A percentile compares a stretch with the other conserved stretches of the same genome.
Evolutionary conservation across 1,140 invertebrate species (phyloP).

Genomic region (Aphis craccivora): DNA sequence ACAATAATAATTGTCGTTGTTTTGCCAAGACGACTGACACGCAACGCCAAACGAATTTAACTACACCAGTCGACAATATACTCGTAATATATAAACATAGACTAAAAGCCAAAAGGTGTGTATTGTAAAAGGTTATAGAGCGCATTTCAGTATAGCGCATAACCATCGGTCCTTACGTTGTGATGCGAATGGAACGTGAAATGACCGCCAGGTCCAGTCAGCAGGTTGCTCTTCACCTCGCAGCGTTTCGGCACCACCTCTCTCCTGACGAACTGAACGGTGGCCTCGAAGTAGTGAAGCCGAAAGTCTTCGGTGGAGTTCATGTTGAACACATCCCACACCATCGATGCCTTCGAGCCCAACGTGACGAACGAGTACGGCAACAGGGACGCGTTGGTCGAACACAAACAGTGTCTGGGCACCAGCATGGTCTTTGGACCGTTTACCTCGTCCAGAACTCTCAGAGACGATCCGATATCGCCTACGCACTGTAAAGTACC

Average conservation of each 20-base stretch:
- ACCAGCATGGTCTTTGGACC: constrained; percentile 73
- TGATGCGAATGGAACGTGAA: constrained; percentile 71
- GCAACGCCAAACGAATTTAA: background rate
- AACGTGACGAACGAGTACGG: constrained; percentile 81
- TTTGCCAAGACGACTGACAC: no score
- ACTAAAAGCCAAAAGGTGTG: no score
- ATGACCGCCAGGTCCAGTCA: constrained; percentile 79
- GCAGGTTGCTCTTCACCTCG: constrained; percentile 66
- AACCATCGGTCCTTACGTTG: constrained; percentile 62
- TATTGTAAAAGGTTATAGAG: background rate
- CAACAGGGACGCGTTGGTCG: constrained; percentile 66
- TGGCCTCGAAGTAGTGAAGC: constrained; percentile 83
- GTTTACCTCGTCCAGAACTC: constrained; percentile 74
- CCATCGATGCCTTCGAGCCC: constrained; percentile 79
- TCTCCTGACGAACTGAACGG: constrained; percentile 80
- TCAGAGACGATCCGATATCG: constrained; percentile 66
- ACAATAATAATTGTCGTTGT: background rate
- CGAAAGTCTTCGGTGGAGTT: constrained; percentile 82
- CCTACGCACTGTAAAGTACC: constrained; percentile 76
- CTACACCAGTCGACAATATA: background rate
- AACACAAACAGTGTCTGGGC: constrained; percentile 77
- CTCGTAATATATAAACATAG: no score
- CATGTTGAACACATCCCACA: constrained; percentile 83
- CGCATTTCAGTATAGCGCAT: background rate
- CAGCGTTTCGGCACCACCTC: constrained; percentile 70